These are phyloP conservation scores for Tachyglossus aculeatus DNA, from an alignment of 2,797 vertebrate genomes.

Conservation along the genomic window DNA sequence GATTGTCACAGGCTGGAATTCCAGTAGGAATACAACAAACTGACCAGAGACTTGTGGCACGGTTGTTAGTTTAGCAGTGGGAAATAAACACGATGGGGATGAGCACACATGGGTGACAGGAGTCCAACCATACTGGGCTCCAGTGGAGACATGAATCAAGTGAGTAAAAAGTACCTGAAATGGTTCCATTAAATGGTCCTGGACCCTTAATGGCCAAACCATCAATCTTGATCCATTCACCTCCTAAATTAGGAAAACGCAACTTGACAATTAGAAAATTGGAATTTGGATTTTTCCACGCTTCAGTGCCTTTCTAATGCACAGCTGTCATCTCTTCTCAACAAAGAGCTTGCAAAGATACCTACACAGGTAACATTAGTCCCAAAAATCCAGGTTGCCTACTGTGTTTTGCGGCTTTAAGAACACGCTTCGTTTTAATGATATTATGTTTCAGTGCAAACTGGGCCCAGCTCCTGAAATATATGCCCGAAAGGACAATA, in stretches of 20 bases:
- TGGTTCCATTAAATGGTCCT: constrained; percentile 73
- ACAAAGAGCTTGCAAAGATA: not conserved
- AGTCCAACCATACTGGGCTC: constrained; percentile 20
- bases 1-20: not conserved
- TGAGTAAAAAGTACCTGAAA: constrained; percentile 67
- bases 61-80: constrained; percentile 32
- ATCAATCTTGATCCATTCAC: constrained; percentile 79
- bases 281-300: not conserved
- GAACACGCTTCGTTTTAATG: too few relatives aligned
- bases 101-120: constrained; percentile 44
- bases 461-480: too few relatives aligned
- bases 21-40: not conserved
- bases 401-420: too few relatives aligned
- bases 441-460: too few relatives aligned
- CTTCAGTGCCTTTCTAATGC: not conserved
- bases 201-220: constrained; percentile 79
- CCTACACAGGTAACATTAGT: not conserved
- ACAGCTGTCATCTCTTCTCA: not conserved
- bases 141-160: constrained; percentile 31
- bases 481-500: too few relatives aligned
- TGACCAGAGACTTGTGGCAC: not conserved
- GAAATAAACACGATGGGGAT: not conserved
- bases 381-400: too few relatives aligned
- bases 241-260: constrained; percentile 70
- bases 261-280: constrained; percentile 36